Evolutionary conservation across 2,888 invertebrate genomes (phyloP), one percentile per base, ranked within the genome.

Genomic region (Lacanobia wlatinum): DNA sequence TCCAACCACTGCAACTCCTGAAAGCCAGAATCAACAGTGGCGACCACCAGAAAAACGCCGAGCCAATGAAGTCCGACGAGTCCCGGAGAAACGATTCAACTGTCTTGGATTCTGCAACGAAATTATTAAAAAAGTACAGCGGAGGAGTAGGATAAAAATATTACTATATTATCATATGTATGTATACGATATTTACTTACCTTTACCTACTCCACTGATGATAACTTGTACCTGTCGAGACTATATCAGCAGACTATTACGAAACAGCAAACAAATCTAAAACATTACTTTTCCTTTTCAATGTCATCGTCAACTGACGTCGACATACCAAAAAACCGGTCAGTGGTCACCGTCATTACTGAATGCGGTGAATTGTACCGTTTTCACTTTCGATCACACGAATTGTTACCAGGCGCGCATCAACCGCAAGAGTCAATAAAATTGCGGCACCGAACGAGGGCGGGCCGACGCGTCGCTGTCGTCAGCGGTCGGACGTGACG

Each of bases 401-500:
- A 92, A 93, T 87, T 91, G 93, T 92, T 90, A 95, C 94, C 90
- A 93, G 93, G 95, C 89, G 88, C 86, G 88, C 94, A 95, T 90
- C 90, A 90, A 94, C 95, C 95, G 91, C 95, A 93, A 92, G 93
- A 96, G 96, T 95, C 95, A 94, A 96, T 96, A 95, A 96, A 96
- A 94, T 91, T 87, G 90, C 89, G 86, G 84, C 79, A 77, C 89
- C 89, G 87, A 94, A 93, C 92, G 94, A 94, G 94, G 94, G 92
- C 86, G 87, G 78, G 81, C 68, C 75, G 78, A 74, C 77, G 75
- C 74, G 78, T 73, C 76, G 81, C 73, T 70, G 82, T 84, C 82
- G 87, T 83, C 87, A 88, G 91, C 90, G 93, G 93, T 91, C 91
- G 90, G 94, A 94, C 93, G 94, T 94, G 95, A 94, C 94, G 94